A percentile compares a stretch with the other conserved stretches of the same genome.
phyloP scores from a whole-genome alignment of 2,888 invertebrate genomes.

The Thera obeliscata region DNA sequence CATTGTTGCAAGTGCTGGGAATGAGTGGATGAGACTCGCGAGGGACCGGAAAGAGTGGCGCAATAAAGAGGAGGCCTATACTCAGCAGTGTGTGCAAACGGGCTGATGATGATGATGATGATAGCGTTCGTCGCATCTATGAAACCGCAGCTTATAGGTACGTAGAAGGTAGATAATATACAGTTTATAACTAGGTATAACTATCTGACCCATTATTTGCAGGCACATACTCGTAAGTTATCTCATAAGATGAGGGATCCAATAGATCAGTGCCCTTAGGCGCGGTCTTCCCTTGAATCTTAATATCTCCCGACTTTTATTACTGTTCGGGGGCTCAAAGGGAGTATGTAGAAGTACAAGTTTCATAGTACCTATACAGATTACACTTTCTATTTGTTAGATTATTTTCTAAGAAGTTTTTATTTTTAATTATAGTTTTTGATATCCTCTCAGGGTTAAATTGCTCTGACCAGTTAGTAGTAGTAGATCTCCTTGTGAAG shows the following conservation, averaged over 20 bases:
- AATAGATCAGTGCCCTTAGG: slow-evolving; percentile 63
- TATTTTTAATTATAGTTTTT: background rate
- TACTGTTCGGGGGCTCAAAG: slow-evolving; percentile 46
- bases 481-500: too few species aligned
- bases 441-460: background rate
- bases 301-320: slow-evolving; percentile 73
- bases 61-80: too few species aligned
- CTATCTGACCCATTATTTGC: slow-evolving; percentile 39
- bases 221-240: slow-evolving; percentile 41
- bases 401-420: background rate
- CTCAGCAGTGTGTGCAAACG: too few species aligned
- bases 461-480: too few species aligned
- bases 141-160: background rate
- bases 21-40: too few species aligned
- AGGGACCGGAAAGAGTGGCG: too few species aligned
- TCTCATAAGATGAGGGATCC: slow-evolving; percentile 45
- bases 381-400: slow-evolving; percentile 7
- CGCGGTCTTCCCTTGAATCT: slow-evolving; percentile 70
- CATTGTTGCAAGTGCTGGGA: too few species aligned
- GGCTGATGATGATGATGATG: too few species aligned
- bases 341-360: slow-evolving; percentile 16
- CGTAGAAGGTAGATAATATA: background rate
- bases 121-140: background rate
- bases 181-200: slow-evolving; percentile 14
- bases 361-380: slow-evolving; percentile 9